Percentiles rank a stretch among this genome's conserved stretches.
Conservation (phyloP, 2,888 invertebrate species). For the Drosophila sordidula region DNA sequence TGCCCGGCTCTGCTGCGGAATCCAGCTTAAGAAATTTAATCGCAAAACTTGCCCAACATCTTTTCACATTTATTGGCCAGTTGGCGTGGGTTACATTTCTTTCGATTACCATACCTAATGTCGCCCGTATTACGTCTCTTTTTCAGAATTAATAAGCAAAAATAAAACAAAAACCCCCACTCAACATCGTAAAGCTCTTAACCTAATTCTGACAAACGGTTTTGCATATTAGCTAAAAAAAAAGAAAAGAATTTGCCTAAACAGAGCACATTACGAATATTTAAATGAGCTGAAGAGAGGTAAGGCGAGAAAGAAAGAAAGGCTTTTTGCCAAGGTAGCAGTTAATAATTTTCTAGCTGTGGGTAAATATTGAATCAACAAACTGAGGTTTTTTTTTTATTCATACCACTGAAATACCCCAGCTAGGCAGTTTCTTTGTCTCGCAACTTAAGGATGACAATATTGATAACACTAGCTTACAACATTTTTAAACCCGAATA, state of each 20-base stretch:
- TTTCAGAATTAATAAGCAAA: constrained; percentile 8
- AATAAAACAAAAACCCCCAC: constrained; percentile 38
- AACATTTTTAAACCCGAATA: too few relatives aligned
- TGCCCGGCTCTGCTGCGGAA: constrained; percentile 22
- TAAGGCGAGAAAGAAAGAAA: constrained; percentile 15
- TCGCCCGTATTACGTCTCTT: constrained; percentile 37
- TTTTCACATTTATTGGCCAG: constrained; percentile 43
- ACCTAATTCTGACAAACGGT: constrained; percentile 58
- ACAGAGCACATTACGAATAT: constrained; percentile 32
- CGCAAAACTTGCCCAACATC: constrained; percentile 61
- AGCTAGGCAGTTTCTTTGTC: too few relatives aligned
- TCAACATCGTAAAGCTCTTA: constrained; percentile 58
- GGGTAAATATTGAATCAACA: constrained; percentile 20
- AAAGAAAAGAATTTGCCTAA: constrained; percentile 28
- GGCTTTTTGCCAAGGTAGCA: constrained; percentile 12
- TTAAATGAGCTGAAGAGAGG: constrained; percentile 24
- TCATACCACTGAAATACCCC: too few relatives aligned
- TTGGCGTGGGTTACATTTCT: constrained; percentile 53
- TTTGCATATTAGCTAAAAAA: constrained; percentile 55
- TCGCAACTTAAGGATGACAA: too few relatives aligned
- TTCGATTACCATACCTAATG: constrained; percentile 60
- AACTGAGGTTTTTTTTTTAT: not conserved
- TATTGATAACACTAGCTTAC: too few relatives aligned
- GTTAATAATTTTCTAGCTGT: constrained; percentile 21
- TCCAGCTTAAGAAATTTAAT: constrained; percentile 18